Evolutionary conservation across 1,140 invertebrate species (phyloP), one percentile per base, ranked within the genome.

Genomic region (Teleopsis dalmanni): DNA sequence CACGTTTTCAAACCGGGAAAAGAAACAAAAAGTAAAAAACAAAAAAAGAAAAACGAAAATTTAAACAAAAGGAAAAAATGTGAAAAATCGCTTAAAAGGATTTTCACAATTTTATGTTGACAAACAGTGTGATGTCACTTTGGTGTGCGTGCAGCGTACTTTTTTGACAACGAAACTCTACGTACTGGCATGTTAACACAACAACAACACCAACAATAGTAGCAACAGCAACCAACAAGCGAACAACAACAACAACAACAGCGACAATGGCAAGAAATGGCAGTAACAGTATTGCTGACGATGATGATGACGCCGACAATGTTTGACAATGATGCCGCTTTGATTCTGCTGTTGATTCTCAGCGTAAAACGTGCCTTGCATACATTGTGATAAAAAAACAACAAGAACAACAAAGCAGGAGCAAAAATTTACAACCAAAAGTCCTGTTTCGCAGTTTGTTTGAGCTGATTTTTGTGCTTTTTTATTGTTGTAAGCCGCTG

Each of bases 61-160:
- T 29, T 7, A 29, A 13, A 8, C 7, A 29, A 29, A 29, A 13
- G 27, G 27, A 29, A 29, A 29, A 13, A 29, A 13, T 7, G 13
- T 29, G 27, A 13, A 16, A 43, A 43, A 43, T 43, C 41, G 33
- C 37, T 47, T 36, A 36, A 47, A 47, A 47, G 45, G 45, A 47
- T 47, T 47, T 47, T 22, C 45, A 47, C 45, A 47, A 47, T 37
- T 47, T 47, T 37, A 19, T 43, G 41, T 43, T 43, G 41, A 43
- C 41, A 43, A 43, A 43, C 41, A 43, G n/a, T 16, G 41, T 43
- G 41, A 43, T 43, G 41, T 43, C 41, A 43, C 41, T 43, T 43
- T 43, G 21, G 26, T 31, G 41, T 43, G 41, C 41, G 41, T 43
- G 41, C 41, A 43, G n/a, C 31, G 41, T 27, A 43, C 25, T 43